Evolutionary conservation across 2,113 vertebrate species (phyloP), one percentile per base, ranked within the genome.

Genomic region (Australoheros scitulus): DNA sequence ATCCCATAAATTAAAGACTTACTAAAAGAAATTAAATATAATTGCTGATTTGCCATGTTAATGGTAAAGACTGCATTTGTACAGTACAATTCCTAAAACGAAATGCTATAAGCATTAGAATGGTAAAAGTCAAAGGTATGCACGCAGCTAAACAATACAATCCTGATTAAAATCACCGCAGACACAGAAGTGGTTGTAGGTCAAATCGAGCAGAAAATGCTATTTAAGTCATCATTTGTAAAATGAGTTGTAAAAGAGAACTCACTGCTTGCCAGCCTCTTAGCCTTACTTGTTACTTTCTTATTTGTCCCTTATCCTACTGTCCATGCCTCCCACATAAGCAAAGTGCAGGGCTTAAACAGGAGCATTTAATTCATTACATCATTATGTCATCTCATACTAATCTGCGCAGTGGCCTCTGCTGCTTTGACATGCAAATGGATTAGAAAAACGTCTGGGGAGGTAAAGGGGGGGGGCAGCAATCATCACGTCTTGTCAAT

Each of bases 391-490:
- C 96, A 97, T 96, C 96, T 96, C 96, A 95, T 96, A 95, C 96
- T 97, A 97, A 97, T 97, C 97, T 97, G 95, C 92, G 89, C 96
- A 95, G 96, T 96, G 95, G 95, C 96, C 96, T 96, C 96, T 91
- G 87, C 94, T 93, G 96, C 97, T 97, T 97, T 97, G 96, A 97
- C 97, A 98, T 97, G 97, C 96, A 98, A 97, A 98, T 97, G 95
- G 95, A 32, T 93, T 91, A 92, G 92, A 91, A 93, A 94, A 93
- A 93, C 81, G 92, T 94, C 93, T 95, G 94, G 95, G 94, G 95
- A 93, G 94, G 94, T 94, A 94, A 91, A 92, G 92, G 95, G 94
- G 95, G 92, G 94, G 93, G 68, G 86, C 94, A 95, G 96, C 96
- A 96, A 97, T 97, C 97, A 97, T 97, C 96, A 96, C 96, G 92